These are phyloP conservation scores for Heterochromis multidens DNA, from an alignment of 2,113 vertebrate genomes.

Conservation along the genomic window DNA sequence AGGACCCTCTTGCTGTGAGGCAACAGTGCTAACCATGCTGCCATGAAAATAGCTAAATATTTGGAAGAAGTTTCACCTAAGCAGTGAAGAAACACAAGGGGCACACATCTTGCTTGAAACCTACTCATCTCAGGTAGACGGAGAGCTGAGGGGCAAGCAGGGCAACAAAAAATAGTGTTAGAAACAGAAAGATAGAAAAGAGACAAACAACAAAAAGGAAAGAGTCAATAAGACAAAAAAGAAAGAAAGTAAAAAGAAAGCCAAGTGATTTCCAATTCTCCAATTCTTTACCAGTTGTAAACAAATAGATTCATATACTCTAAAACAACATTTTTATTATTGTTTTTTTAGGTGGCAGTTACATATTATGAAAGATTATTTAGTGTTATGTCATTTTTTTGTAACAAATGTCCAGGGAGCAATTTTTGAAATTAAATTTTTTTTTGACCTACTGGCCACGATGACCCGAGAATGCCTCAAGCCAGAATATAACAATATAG, in stretches of 20 bases:
- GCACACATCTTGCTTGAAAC: conserved; percentile 61
- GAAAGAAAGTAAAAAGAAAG: background rate
- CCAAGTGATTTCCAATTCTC: background rate
- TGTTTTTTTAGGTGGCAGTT: background rate
- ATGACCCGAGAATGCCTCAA: background rate
- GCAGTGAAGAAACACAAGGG: conserved; percentile 61
- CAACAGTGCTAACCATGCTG: background rate
- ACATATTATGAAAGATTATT: background rate
- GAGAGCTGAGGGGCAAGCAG: conserved; percentile 43
- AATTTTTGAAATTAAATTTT: background rate
- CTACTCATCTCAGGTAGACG: conserved; percentile 56
- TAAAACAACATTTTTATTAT: background rate
- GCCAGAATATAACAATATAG: background rate
- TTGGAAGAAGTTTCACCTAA: conserved; percentile 65
- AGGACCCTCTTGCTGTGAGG: background rate
- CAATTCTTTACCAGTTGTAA: background rate
- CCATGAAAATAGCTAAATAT: conserved; percentile 61
- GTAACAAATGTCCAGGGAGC: background rate
- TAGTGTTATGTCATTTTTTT: background rate
- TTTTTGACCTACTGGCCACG: background rate
- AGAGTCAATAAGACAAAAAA: background rate
- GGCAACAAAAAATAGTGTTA: background rate
- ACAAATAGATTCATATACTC: background rate
- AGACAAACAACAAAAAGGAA: background rate
- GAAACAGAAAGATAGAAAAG: background rate